Base-by-base conservation (phyloP, 2,797 vertebrate genomes). In the Poeciliopsis infans region DNA sequence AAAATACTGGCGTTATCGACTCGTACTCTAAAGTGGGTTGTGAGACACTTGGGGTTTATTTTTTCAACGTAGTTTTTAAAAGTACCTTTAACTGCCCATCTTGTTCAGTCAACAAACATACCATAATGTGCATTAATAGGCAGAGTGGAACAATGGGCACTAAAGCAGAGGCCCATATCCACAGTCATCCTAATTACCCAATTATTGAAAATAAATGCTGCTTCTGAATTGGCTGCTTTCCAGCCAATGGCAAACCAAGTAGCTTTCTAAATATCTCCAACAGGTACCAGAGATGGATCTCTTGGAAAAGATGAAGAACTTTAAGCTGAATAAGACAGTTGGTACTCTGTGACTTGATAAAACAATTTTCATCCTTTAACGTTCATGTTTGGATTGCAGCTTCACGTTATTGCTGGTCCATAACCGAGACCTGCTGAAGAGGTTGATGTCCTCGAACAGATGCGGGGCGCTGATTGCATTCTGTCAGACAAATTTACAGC, bases 401-500 rank as follows among this genome's bases (percentile, higher is more conserved):
- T 41, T 77, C 33, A 80, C 10, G 46, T 36, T 7, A 51, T 18
- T 73, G 36, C 33, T 39, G 71, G 76, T 87, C 76, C 61, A 81
- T 81, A 83, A 82, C 46, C 18, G 66, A 68, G 70, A 82, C 6
- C 80, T 43, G 41, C 53, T 87, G 74, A 83, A 85, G 84, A 79
- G 84, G 76, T 57, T 51, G 78, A 20, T 64, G 64, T 70, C 13
- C 68, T 70, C 18, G 33, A 74, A 78, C 72, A 80, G 81, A 39
- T 23, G 64, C 55, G 57, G 25, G 57, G 20, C 33, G 20, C 74
- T 86, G 87, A 92, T 89, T 89, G 83, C 39, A 1, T 66, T 79
- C 69, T 91, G 81, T 79, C 18, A 75, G 77, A 89, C 77, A 82
- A 57, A 90, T 86, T 80, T 51, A 82, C 61, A 78, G 70, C 13